Base-by-base conservation (phyloP, 2,113 vertebrate species). In the Phrynosoma blainvillii region DNA sequence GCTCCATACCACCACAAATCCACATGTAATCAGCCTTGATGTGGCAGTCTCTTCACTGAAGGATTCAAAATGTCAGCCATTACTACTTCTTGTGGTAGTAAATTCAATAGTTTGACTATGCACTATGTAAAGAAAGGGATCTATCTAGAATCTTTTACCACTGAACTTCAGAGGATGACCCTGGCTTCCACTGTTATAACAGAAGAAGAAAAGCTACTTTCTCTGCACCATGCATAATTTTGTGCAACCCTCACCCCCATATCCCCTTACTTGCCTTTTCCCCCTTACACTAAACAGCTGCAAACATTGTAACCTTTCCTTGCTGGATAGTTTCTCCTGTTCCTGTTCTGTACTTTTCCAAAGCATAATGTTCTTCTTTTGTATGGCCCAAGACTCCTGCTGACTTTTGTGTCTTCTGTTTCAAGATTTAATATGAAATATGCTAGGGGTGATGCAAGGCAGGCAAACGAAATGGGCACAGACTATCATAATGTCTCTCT, bases 351-450 rank as follows among this genome's bases (percentile, higher is more conserved):
- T 30, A 71, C 25, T 27, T 71, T 71, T 27, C 12, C 68, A 27
- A 27, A 11, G 25, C 12, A 30, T 30, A 71, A 71, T 71, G 30
- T 71, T 30, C 30, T 71, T 71, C 30, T 23, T 62, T 30, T 9
- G 5, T 52, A 5, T 47, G 54, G 56, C 36, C 70, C 62, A 68
- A 68, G 36, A 47, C 14, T 85, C 47, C 47, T 47, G 47, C 47
- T 47, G 47, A 47, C 47, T 47, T 62, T 75, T n/a, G 27, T 40
- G n/a, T 82, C 36, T 77, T 77, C 23, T 77, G 16, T 78, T 83
- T 52, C 80, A 88, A 68, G 62, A 82, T 65, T 36, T 23, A 7
- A 68, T 40, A n/a, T 88, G 73, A 83, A 78, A 68, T 54, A 88
- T 52, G 25, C 66, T 42, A 27, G 23, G n/a, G n/a, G 20, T 59